These are phyloP conservation scores for Prunella himalayana DNA, from an alignment of 2,113 vertebrate species.

Conservation along the genomic window DNA sequence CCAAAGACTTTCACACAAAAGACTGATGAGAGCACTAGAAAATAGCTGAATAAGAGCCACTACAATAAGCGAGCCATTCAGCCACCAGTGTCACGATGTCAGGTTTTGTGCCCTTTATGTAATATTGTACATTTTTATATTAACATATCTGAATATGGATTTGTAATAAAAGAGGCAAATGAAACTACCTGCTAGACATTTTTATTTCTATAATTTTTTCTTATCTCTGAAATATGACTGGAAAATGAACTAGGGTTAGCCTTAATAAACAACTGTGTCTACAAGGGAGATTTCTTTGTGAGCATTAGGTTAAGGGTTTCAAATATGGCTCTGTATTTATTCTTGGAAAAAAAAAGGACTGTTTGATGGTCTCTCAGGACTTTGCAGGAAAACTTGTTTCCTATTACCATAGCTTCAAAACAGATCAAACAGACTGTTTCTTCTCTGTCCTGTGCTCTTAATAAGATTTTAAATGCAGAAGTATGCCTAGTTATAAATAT, in stretches of 20 bases:
- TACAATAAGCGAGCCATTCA: constrained; percentile 74
- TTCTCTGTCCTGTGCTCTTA: constrained; percentile 3
- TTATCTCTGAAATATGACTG: constrained; percentile 20
- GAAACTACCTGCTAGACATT: constrained; percentile 10
- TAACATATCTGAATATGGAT: constrained; percentile 82
- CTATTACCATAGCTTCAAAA: constrained; percentile 18
- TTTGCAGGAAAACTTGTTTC: background rate
- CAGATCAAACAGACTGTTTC: constrained; percentile 1
- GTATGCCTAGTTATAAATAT: background rate
- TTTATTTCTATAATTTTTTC: constrained; percentile 35
- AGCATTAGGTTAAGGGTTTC: background rate
- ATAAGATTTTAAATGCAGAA: constrained; percentile 17
- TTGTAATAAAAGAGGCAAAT: constrained; percentile 77
- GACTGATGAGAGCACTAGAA: constrained; percentile 74
- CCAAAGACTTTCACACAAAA: constrained; percentile 82
- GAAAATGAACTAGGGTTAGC: background rate
- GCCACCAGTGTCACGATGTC: constrained; percentile 46
- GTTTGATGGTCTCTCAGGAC: background rate
- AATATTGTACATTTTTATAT: constrained; percentile 87
- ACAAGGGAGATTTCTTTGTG: background rate
- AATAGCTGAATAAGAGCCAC: constrained; percentile 67
- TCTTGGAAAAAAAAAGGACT: background rate
- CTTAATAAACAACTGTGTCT: background rate
- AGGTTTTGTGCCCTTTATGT: constrained; percentile 77
- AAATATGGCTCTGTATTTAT: background rate